Percentiles rank a stretch among this genome's conserved stretches.
These are phyloP conservation scores for Diarsia rubi DNA, from an alignment of 2,888 invertebrate genomes.

Conservation along the genomic window DNA sequence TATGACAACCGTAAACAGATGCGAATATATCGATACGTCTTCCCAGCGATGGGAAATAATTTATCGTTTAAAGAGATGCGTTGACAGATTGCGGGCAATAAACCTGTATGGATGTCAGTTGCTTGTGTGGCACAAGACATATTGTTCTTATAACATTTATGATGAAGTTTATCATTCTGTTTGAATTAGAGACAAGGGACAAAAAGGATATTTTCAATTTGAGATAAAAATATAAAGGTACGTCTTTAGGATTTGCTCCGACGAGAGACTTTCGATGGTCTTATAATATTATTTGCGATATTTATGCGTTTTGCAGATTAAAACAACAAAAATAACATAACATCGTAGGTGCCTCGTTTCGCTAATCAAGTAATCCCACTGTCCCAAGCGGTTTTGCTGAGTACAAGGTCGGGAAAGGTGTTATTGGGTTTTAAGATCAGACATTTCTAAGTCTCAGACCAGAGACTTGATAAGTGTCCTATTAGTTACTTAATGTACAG, in stretches of 20 bases:
- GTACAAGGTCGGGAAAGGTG: too few species aligned
- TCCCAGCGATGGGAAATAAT: conserved; percentile 50
- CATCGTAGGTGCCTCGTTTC: too few species aligned
- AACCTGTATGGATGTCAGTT: conserved; percentile 24
- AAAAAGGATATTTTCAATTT: background rate
- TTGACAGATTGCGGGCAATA: conserved; percentile 59
- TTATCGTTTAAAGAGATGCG: conserved; percentile 28
- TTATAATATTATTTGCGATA: background rate
- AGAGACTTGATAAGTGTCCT: background rate
- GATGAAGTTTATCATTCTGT: conserved; percentile 25
- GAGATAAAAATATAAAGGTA: background rate
- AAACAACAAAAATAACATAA: too few species aligned
- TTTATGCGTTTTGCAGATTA: too few species aligned
- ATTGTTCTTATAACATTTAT: conserved; percentile 38
- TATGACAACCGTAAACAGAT: background rate
- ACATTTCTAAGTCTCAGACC: background rate
- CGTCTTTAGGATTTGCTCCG: background rate
- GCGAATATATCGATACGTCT: conserved; percentile 40
- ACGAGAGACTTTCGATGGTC: background rate
- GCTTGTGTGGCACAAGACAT: conserved; percentile 38
- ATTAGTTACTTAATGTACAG: background rate
- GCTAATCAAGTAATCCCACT: too few species aligned
- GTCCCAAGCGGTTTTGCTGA: too few species aligned
- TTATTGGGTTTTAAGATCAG: background rate
- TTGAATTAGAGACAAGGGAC: background rate